Evolutionary conservation across 2,888 invertebrate species (phyloP), one percentile per base, ranked within the genome.

Genomic region (Orchesellides sinensis): DNA sequence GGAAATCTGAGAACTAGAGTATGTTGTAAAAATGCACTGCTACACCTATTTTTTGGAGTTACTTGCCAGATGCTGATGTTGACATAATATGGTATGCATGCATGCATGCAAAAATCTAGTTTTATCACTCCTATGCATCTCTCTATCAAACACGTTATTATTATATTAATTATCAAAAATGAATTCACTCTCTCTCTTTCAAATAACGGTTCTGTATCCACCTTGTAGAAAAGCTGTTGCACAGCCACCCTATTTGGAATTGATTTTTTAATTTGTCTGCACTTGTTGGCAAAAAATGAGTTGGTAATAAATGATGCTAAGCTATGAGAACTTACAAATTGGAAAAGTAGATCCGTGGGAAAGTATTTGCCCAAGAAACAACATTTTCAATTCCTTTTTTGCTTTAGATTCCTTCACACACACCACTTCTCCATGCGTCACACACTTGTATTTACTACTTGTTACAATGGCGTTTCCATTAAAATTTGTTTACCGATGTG

Each of bases 291-390:
- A 40, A 40, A 32, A 45, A 74, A 63, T 52, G 19, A 4, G 17
- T 2, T 10, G 52, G 19, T 8, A 19, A 17, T 52, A 19, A 54
- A 59, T 29, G 54, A 35, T 19, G 65, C n/a, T 66, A 69, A 77
- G n/a, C 54, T 54, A 79, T 80, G 79, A 63, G 79, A 80, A 80
- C 79, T 80, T 80, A 80, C 79, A 54, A 47, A 80, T 72, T 72
- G 79, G 79, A 65, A 80, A 80, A 80, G 79, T 72, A 72, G 79
- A 65, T 72, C 79, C 79, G 79, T 80, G 79, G 79, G 79, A 80
- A 80, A 61, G 69, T 72, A 47, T 47, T 40, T 54, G 65, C 63
- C 63, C 23, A 27, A 54, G 27, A n/a, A 59, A 19, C 12, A 59
- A 17, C 8, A 54, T 17, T 49, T 49, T 23, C 10, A 54, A 47